A percentile compares a stretch with the other conserved stretches of the same genome.
Conservation (phyloP, 2,113 vertebrate genomes). For the Tilapia sparmanii region DNA sequence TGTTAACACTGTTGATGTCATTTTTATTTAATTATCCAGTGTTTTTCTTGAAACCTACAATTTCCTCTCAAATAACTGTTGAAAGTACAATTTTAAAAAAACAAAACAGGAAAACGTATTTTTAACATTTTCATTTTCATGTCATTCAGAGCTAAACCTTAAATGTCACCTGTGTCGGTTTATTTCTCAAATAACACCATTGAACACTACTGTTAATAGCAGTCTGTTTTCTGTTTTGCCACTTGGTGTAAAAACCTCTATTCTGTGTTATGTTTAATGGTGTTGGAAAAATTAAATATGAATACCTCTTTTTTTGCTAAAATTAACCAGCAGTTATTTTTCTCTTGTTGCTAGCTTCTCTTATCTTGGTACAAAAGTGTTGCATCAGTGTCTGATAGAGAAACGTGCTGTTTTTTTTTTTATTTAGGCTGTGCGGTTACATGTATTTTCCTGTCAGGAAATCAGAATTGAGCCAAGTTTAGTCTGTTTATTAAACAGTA, state of each 20-base stretch:
- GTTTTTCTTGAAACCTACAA: neutral
- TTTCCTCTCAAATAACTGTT: neutral
- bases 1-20: neutral
- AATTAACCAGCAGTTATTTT: neutral
- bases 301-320: neutral
- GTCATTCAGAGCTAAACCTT: neutral
- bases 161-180: neutral
- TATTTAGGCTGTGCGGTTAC: neutral
- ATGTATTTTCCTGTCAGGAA: neutral
- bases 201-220: neutral
- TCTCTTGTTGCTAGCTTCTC: neutral
- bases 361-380: neutral
- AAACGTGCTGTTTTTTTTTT: neutral
- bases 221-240: neutral
- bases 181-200: fast-evolving
- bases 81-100: neutral
- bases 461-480: neutral
- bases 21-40: neutral
- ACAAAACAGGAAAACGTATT: fast-evolving
- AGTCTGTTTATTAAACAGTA: neutral
- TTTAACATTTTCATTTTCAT: neutral
- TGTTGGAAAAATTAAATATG: neutral
- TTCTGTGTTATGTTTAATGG: neutral
- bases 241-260: neutral
- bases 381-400: neutral